Percentiles rank a stretch among this genome's conserved stretches.
Conservation (phyloP, 1,140 invertebrate species). For the Berghia stephanieae region DNA sequence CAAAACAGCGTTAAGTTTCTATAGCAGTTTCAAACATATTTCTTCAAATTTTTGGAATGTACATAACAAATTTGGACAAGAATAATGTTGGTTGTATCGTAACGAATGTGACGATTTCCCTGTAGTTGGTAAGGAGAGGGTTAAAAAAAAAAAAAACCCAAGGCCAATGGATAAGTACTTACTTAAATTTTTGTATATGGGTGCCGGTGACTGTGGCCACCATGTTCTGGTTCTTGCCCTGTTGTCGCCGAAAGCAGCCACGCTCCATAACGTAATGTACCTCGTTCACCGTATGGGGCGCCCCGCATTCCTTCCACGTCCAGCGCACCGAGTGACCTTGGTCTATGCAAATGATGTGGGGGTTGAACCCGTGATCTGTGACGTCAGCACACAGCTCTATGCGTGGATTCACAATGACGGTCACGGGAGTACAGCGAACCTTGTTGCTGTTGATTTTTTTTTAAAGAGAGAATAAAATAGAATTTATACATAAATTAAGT, state of each 20-base stretch:
- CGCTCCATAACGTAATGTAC: constrained; percentile 51
- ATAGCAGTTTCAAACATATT: background rate
- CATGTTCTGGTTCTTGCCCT: constrained; percentile 40
- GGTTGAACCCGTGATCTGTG: constrained; percentile 61
- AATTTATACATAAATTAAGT: background rate
- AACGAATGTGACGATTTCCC: background rate
- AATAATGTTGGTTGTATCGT: no score
- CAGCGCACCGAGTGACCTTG: constrained; percentile 62
- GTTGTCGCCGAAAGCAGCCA: constrained; percentile 45
- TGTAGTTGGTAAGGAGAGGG: background rate
- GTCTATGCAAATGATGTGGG: constrained; percentile 57
- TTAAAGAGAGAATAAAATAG: background rate
- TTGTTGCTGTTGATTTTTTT: constrained; percentile 46
- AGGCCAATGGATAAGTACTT: constrained; percentile 28
- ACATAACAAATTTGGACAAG: background rate
- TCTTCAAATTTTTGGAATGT: background rate
- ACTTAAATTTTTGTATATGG: constrained; percentile 57
- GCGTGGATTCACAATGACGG: constrained; percentile 50
- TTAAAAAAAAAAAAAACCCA: background rate
- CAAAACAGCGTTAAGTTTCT: background rate
- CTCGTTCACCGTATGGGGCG: constrained; percentile 60
- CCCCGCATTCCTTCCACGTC: constrained; percentile 59
- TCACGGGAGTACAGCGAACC: constrained; percentile 57
- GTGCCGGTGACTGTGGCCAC: constrained; percentile 44
- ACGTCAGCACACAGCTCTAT: constrained; percentile 54